Evolutionary conservation across 1,140 invertebrate species (phyloP).

Genomic region (Andricus grossulariae): DNA sequence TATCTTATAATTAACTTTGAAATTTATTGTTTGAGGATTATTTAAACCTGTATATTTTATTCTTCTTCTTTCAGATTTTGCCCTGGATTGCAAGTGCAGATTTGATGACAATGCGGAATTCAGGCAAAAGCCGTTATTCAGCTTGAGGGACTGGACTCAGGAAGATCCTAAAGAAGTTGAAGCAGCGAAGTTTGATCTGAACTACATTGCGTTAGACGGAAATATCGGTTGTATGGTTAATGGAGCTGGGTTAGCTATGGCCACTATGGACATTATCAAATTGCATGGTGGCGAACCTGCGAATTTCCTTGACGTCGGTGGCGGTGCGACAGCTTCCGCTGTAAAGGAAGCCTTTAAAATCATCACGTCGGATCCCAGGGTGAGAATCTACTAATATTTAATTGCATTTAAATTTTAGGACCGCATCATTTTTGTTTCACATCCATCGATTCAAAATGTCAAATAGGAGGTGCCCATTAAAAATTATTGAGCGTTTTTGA

Average conservation of each 20-base stretch:
- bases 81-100: constrained; percentile 95
- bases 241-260: constrained; percentile 98
- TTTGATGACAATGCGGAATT: constrained; percentile 98
- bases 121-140: constrained; percentile 94
- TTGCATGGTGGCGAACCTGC: constrained; percentile 95
- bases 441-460: no score
- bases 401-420: no score
- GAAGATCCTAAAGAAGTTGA: constrained; percentile 96
- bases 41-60: constrained; percentile 39
- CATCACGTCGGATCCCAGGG: constrained; percentile 90
- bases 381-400: constrained; percentile 77
- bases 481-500: no score
- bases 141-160: constrained; percentile 90
- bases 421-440: no score
- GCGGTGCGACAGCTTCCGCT: constrained; percentile 93
- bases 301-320: constrained; percentile 97
- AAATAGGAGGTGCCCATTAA: no score
- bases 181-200: constrained; percentile 93
- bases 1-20: constrained; percentile 17
- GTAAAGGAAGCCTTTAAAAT: constrained; percentile 97
- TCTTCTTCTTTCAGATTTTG: constrained; percentile 83
- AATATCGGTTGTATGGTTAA: constrained; percentile 92
- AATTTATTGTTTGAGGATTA: constrained; percentile 25
- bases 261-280: constrained; percentile 98
- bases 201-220: constrained; percentile 98